phyloP scores from a whole-genome alignment of 2,797 vertebrate genomes.

The Sandelia bainsii region DNA sequence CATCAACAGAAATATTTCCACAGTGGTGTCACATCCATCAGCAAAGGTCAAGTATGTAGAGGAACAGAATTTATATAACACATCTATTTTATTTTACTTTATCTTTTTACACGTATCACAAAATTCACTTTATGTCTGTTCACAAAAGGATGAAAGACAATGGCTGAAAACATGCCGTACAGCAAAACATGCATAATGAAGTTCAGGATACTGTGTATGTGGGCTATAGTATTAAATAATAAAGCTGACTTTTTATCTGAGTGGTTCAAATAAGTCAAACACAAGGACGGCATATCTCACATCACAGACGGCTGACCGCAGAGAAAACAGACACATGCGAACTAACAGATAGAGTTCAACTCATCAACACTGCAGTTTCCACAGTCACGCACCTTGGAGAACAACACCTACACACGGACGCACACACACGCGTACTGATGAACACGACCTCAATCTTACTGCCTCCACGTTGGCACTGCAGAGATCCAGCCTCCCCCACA shows the following conservation, averaged over 20 bases:
- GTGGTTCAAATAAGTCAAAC: background rate
- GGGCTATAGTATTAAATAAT: slow-evolving; percentile 22
- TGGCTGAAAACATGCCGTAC: background rate
- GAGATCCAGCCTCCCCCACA: slow-evolving; percentile 49
- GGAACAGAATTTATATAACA: background rate
- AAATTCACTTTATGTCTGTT: background rate
- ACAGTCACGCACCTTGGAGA: slow-evolving; percentile 29
- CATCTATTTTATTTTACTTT: background rate
- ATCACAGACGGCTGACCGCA: slow-evolving; percentile 25
- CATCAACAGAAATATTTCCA: background rate
- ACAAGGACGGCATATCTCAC: slow-evolving; percentile 16
- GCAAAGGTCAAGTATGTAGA: background rate
- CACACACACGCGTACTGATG: slow-evolving; percentile 20
- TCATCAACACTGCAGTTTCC: slow-evolving; percentile 19
- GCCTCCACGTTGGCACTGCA: slow-evolving; percentile 29
- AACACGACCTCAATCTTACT: slow-evolving; percentile 33
- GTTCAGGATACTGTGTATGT: background rate
- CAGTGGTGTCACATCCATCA: background rate
- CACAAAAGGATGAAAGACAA: background rate
- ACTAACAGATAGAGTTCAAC: slow-evolving; percentile 47
- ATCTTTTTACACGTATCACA: background rate
- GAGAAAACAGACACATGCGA: slow-evolving; percentile 35
- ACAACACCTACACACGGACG: slow-evolving; percentile 45
- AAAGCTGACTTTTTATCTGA: background rate
- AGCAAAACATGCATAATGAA: background rate